Conservation (phyloP, 2,888 invertebrate species). For the Stenolophus ochropezus region DNA sequence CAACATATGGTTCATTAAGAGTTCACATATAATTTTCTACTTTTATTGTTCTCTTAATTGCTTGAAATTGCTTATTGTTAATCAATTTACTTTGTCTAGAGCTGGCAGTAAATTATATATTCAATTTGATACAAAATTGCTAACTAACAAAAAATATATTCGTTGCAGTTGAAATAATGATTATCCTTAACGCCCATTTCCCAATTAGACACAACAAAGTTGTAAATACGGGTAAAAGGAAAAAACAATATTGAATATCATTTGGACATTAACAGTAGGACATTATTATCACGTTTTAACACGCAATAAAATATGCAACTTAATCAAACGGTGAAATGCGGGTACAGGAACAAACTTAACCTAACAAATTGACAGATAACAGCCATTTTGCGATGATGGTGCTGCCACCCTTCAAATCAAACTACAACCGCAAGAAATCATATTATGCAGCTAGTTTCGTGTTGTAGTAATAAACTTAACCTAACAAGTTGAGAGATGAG, state of each 20-base stretch:
- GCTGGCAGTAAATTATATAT: background rate
- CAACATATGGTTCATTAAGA: conserved; percentile 56
- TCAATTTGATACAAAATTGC: background rate
- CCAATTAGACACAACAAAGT: background rate
- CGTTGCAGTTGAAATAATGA: background rate
- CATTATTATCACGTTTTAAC: background rate
- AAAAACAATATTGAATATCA: no score
- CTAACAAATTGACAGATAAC: background rate
- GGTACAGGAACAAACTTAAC: background rate
- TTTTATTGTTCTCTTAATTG: conserved; percentile 42
- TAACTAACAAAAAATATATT: background rate
- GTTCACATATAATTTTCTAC: conserved; percentile 36
- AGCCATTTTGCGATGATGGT: background rate
- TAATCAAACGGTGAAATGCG: background rate
- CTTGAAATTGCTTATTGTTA: conserved; percentile 33
- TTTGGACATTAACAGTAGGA: background rate
- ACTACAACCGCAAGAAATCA: no score
- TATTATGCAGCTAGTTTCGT: no score
- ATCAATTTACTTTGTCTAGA: conserved; percentile 27
- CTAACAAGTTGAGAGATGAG: background rate
- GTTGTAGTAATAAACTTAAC: conserved; percentile 17
- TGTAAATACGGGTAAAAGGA: background rate
- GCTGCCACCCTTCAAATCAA: background rate
- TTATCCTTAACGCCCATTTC: background rate
- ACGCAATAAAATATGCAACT: background rate